Base-by-base conservation (phyloP, 2,888 invertebrate genomes). In the Bimastos eiseni region DNA sequence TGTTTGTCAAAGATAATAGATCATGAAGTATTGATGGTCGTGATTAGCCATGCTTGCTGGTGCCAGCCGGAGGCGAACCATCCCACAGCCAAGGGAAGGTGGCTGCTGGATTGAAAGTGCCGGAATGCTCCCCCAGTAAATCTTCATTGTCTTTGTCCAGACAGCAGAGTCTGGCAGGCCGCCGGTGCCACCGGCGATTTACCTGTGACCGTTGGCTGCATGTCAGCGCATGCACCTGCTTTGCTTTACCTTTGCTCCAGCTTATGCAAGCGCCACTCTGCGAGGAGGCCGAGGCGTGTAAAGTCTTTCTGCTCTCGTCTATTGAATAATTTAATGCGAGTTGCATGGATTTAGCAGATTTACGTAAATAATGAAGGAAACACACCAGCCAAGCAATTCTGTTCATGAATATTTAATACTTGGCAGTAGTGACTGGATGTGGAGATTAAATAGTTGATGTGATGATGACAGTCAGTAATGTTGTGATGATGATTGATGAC, bases 71-170 rank as follows among this genome's bases (percentile, higher is more conserved):
- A 11, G 70, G 70, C 70, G 1, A 70, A 30, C 70, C 70, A 70
- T 70, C 70, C 30, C 6, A 70, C 13, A n/a, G 70, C 70, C 70
- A 70, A 70, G n/a, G n/a, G 70, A 70, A 70, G 70, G 70, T 70
- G 19, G 49, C 49, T 49, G 49, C 13, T 44, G 44, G 49, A 24
- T 70, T 70, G 70, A 70, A n/a, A 70, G 70, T n/a, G n/a, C 70
- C 70, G 70, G 70, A 70, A 70, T n/a, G 70, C 70, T 70, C 70
- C 70, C 70, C 70, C 70, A n/a, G n/a, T 70, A 70, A 70, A 70
- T 70, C 70, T 70, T 70, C 70, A 70, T 70, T 70, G 70, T 70
- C 70, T 70, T 70, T 70, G 70, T n/a, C n/a, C n/a, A n/a, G 70
- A 11, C 70, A n/a, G 70, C 70, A 70, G 8, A 6, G 70, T 70